Conservation (phyloP, 2,113 vertebrate species). For the Petroica traversi region DNA sequence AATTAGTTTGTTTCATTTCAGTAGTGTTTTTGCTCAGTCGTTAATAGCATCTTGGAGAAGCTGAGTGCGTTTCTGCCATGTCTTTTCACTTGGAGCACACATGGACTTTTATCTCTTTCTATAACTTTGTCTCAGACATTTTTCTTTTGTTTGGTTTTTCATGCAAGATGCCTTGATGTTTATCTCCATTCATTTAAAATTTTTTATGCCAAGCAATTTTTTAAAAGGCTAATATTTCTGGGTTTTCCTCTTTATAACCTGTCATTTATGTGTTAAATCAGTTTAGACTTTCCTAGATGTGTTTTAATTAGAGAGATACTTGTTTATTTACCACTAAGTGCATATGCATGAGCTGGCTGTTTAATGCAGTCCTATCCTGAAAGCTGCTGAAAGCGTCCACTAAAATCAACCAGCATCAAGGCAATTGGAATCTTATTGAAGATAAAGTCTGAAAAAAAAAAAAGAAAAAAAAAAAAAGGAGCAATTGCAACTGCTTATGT, state of each 20-base stretch:
- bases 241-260: neutral
- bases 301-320: constrained; percentile 27
- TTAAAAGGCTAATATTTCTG: neutral
- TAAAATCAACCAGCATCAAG: neutral
- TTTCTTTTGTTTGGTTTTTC: neutral
- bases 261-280: constrained; percentile 12
- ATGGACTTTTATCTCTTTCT: neutral
- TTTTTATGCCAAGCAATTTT: neutral
- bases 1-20: constrained; percentile 42
- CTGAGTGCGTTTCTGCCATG: neutral
- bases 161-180: neutral
- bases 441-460: neutral
- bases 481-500: neutral
- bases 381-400: neutral
- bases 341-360: constrained; percentile 14
- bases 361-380: neutral
- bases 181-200: neutral
- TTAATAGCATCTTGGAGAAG: constrained; percentile 16
- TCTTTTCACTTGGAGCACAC: neutral
- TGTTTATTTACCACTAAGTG: constrained; percentile 27
- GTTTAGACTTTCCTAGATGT: constrained; percentile 8
- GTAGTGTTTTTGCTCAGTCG: neutral
- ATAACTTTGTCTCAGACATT: neutral
- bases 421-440: neutral
- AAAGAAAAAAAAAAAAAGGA: neutral